Conservation (phyloP, 2,113 vertebrate genomes). For the Xenopus borealis region DNA sequence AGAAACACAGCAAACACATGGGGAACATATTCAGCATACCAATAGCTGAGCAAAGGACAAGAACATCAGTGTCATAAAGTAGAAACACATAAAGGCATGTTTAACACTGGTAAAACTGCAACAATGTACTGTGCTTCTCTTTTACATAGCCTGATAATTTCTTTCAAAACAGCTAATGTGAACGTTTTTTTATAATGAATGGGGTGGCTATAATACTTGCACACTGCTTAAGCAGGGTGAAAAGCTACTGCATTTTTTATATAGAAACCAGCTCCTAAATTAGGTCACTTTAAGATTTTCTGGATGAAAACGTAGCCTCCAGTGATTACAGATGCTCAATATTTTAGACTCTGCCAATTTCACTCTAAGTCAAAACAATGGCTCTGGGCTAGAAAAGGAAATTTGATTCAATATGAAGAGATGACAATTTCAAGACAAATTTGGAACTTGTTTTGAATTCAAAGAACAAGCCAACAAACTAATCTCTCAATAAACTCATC, state of each 20-base stretch:
- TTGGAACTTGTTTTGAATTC: not conserved
- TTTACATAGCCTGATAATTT: too few relatives aligned
- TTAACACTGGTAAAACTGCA: too few relatives aligned
- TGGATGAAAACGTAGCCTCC: conserved; percentile 8
- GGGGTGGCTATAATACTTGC: too few relatives aligned
- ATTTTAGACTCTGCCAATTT: conserved; percentile 17
- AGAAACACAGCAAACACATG: too few relatives aligned
- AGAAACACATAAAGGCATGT: too few relatives aligned
- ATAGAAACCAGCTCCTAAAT: conserved; percentile 9
- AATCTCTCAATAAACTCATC: not conserved
- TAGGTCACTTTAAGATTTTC: conserved; percentile 23
- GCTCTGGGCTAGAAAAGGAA: conserved; percentile 8
- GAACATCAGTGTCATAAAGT: too few relatives aligned
- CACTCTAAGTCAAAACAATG: conserved; percentile 6
- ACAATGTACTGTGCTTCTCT: too few relatives aligned
- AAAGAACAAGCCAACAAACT: conserved; percentile 1
- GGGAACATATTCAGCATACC: too few relatives aligned
- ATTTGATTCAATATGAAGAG: conserved; percentile 3
- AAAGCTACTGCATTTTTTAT: not conserved
- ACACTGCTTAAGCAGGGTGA: too few relatives aligned
- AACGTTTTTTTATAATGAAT: too few relatives aligned
- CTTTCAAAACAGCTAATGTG: too few relatives aligned
- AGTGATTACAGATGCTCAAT: conserved; percentile 19
- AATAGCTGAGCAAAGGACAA: too few relatives aligned
- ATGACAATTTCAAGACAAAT: conserved; percentile 13